phyloP scores from a whole-genome alignment of 2,888 invertebrate genomes.

The Tenodera sinensis region DNA sequence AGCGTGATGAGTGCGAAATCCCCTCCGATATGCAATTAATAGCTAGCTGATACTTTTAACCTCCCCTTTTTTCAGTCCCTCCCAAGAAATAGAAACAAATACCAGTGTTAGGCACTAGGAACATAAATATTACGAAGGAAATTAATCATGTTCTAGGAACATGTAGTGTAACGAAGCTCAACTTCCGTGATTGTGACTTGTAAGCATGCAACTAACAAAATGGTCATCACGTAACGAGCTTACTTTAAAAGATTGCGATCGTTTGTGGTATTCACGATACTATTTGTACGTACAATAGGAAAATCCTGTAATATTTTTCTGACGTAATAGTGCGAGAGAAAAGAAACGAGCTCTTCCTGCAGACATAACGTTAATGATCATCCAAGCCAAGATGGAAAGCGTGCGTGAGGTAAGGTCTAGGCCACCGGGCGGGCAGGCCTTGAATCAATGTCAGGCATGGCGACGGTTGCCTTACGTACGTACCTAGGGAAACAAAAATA shows the following conservation, averaged over 20 bases:
- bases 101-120: too few relatives aligned
- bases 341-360: neutral
- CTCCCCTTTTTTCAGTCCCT: too few relatives aligned
- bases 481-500: too few relatives aligned
- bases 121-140: too few relatives aligned
- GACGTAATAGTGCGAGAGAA: neutral
- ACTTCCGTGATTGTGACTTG: neutral
- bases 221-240: neutral
- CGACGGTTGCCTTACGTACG: too few relatives aligned
- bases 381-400: neutral
- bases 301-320: neutral
- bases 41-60: too few relatives aligned
- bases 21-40: too few relatives aligned
- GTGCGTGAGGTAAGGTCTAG: neutral
- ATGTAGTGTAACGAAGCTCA: neutral
- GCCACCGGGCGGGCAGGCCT: neutral
- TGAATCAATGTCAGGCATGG: neutral
- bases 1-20: too few relatives aligned
- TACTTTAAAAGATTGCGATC: neutral
- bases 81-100: too few relatives aligned
- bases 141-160: too few relatives aligned
- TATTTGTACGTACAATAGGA: neutral
- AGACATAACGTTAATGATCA: neutral
- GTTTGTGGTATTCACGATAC: neutral
- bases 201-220: neutral